Conservation (phyloP, 1,140 invertebrate species). For the Nasonia vitripennis region DNA sequence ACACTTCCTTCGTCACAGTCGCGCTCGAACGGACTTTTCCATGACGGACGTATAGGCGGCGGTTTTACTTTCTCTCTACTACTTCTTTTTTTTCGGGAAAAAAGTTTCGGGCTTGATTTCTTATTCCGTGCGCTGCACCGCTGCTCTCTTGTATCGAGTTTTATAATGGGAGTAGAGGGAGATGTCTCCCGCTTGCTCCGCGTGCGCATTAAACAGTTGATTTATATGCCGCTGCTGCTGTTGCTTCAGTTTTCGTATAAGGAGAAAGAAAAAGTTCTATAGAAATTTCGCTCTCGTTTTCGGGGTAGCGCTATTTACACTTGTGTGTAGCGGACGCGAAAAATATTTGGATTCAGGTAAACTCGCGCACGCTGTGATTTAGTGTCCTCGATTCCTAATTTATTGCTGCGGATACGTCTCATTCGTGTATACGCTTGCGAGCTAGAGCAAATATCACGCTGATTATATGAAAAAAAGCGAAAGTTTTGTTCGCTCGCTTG, state of each 20-base stretch:
- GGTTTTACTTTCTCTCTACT: neutral
- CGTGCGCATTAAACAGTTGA: slow-evolving; percentile 43
- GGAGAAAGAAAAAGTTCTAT: slow-evolving; percentile 24
- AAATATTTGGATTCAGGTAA: slow-evolving; percentile 24
- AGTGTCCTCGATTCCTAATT: neutral
- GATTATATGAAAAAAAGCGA: neutral
- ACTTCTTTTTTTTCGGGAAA: slow-evolving; percentile 31
- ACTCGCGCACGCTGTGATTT: slow-evolving; percentile 17
- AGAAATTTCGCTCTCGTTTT: slow-evolving; percentile 34
- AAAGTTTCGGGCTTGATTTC: slow-evolving; percentile 54
- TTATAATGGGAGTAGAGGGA: slow-evolving; percentile 15
- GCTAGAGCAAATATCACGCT: slow-evolving; percentile 11
- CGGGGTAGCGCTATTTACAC: slow-evolving; percentile 40
- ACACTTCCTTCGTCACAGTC: slow-evolving; percentile 54
- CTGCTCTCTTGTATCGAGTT: slow-evolving; percentile 40
- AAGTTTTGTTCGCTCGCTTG: neutral
- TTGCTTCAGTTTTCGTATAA: slow-evolving; percentile 20
- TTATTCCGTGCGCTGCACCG: slow-evolving; percentile 41
- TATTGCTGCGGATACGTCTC: slow-evolving; percentile 2
- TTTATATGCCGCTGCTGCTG: slow-evolving; percentile 35
- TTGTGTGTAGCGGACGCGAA: slow-evolving; percentile 12
- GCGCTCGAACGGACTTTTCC: slow-evolving; percentile 48
- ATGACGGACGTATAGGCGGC: slow-evolving; percentile 59
- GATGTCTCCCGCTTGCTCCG: neutral
- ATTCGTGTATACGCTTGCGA: neutral